Percentiles rank a stretch among this genome's conserved stretches.
Evolutionary conservation across 2,113 vertebrate genomes (phyloP).

Genomic region (Haliaeetus leucogaster): DNA sequence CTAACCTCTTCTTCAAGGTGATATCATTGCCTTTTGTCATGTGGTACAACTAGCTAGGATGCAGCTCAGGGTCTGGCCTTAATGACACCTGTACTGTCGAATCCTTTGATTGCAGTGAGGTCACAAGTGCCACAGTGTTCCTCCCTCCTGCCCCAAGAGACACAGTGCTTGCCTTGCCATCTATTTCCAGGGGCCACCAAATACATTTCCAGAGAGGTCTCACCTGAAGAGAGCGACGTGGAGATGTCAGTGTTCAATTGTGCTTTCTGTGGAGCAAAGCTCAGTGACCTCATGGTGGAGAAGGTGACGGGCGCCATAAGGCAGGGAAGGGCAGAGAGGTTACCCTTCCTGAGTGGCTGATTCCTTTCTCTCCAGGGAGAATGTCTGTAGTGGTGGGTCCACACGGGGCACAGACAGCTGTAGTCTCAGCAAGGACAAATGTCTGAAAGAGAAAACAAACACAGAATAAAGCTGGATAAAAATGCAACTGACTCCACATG

Average conservation of each 20-base stretch:
- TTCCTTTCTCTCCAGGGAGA: not conserved
- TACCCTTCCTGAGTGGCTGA: not conserved
- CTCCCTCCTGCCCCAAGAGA: not conserved
- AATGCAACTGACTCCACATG: not conserved
- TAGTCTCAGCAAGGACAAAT: slow-evolving; percentile 8
- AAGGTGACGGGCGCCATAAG: not conserved
- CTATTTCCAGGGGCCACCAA: not conserved
- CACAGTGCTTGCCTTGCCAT: not conserved
- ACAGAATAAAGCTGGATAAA: not conserved
- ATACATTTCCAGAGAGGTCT: not conserved
- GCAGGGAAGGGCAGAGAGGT: not conserved
- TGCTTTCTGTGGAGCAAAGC: not conserved
- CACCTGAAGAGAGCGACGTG: accelerated
- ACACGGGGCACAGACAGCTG: not conserved
- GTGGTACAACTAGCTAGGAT: not conserved
- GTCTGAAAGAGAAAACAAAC: not conserved
- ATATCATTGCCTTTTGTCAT: not conserved
- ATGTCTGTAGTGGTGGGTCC: not conserved
- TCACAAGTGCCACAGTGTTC: not conserved
- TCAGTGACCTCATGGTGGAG: accelerated
- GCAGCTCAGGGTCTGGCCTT: not conserved
- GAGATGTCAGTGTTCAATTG: accelerated
- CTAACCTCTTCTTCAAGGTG: not conserved
- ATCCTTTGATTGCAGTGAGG: not conserved
- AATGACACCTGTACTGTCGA: not conserved